Conservation (phyloP, 2,797 vertebrate genomes). For the Eospalax fontanierii region DNA sequence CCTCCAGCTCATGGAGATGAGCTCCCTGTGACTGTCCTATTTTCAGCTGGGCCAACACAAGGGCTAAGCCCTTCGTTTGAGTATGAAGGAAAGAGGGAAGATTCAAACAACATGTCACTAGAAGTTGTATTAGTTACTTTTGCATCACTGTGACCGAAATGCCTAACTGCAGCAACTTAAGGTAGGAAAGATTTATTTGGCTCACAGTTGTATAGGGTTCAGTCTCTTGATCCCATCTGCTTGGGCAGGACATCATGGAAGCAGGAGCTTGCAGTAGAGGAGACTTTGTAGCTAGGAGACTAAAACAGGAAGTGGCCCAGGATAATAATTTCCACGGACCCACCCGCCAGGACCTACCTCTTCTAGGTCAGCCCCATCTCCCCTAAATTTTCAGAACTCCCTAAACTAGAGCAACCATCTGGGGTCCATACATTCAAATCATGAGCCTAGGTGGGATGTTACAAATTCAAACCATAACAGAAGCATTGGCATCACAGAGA, state of each 20-base stretch:
- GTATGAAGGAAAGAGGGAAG: background rate
- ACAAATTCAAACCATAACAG: background rate
- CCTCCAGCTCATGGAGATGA: background rate
- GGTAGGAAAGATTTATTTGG: background rate
- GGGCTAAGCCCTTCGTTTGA: background rate
- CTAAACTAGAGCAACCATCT: background rate
- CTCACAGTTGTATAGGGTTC: background rate
- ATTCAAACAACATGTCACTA: background rate
- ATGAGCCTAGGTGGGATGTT: background rate
- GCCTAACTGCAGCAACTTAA: background rate
- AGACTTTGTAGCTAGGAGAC: background rate
- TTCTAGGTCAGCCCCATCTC: background rate
- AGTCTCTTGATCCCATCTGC: background rate
- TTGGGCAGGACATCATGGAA: background rate
- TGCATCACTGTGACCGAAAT: background rate
- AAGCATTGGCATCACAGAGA: background rate
- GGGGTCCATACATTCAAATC: too few species aligned
- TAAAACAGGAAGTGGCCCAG: background rate
- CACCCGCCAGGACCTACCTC: background rate
- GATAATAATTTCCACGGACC: background rate
- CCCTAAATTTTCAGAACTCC: background rate
- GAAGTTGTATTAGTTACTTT: background rate
- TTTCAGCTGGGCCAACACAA: background rate
- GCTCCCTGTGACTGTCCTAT: background rate
- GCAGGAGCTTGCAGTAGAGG: background rate